Percentiles rank a stretch among this genome's conserved stretches.
These are phyloP conservation scores for Lutjanus argentimaculatus DNA, from an alignment of 2,797 vertebrate genomes.

Conservation along the genomic window DNA sequence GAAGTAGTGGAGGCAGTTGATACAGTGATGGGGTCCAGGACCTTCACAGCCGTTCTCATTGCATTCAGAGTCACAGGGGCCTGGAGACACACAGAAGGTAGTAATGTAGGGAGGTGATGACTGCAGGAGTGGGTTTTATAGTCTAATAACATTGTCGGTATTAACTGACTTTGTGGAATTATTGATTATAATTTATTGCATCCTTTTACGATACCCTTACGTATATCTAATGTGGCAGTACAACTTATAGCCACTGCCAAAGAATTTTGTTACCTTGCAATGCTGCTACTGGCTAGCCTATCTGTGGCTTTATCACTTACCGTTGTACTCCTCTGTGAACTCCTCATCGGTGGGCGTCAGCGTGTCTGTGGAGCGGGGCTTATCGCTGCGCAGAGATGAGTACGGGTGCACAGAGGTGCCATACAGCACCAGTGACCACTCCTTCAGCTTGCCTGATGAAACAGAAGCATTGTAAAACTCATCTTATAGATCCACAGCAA, in stretches of 20 bases:
- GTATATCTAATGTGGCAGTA: neutral
- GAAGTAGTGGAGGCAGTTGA: slow-evolving; percentile 96
- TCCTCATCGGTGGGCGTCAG: slow-evolving; percentile 81
- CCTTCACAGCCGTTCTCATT: slow-evolving; percentile 96
- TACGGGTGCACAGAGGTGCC: slow-evolving; percentile 97
- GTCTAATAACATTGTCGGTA: neutral
- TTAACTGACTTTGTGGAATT: neutral
- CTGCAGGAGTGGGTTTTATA: neutral
- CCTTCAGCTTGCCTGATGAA: slow-evolving; percentile 95
- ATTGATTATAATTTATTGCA: neutral
- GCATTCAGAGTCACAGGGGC: slow-evolving; percentile 95
- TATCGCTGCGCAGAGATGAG: slow-evolving; percentile 88
- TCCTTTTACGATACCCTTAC: neutral
- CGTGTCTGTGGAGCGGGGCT: slow-evolving; percentile 88
- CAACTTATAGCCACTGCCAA: slow-evolving; percentile 14
- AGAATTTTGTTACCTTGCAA: slow-evolving; percentile 11
- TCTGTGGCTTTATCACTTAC: slow-evolving; percentile 65
- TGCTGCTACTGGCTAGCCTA: neutral
- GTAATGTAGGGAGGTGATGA: slow-evolving; percentile 1
- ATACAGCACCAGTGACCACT: slow-evolving; percentile 98
- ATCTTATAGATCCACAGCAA: neutral
- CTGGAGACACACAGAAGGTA: slow-evolving; percentile 76
- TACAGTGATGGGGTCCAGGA: slow-evolving; percentile 97
- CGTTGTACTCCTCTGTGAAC: slow-evolving; percentile 85
- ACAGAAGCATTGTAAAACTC: slow-evolving; percentile 30